Conservation (phyloP, 2,113 vertebrate species). For the Muntiacus muntjak region DNA sequence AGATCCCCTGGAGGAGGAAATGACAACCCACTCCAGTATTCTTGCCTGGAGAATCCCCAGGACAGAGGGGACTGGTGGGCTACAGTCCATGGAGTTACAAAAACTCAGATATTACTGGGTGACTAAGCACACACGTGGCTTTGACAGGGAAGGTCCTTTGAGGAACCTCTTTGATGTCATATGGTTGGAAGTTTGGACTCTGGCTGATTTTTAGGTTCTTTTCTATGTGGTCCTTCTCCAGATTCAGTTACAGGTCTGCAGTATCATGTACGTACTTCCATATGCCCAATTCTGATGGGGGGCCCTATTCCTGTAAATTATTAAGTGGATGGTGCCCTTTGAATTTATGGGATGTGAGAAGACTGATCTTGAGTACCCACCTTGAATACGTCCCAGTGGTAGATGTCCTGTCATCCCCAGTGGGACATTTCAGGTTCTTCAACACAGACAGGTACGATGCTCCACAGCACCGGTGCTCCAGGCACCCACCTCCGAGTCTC, state of each 20-base stretch:
- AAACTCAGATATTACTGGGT: not conserved
- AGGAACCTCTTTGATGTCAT: not conserved
- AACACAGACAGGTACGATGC: not conserved
- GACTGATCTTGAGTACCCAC: not conserved
- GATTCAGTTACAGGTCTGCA: not conserved
- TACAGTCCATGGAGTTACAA: not conserved
- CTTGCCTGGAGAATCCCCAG: not conserved
- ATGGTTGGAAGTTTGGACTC: not conserved
- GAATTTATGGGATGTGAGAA: not conserved
- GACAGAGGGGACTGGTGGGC: not conserved
- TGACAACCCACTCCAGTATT: not conserved
- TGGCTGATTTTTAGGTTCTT: not conserved
- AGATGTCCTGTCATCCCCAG: not conserved
- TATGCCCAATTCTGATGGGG: rapidly evolving
- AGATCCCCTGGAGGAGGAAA: not conserved
- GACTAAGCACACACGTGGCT: not conserved
- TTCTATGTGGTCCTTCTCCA: not conserved
- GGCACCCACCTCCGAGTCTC: not conserved
- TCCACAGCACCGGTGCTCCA: not conserved
- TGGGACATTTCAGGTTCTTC: not conserved
- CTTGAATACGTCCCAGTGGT: not conserved
- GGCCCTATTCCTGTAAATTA: not conserved
- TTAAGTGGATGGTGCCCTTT: not conserved
- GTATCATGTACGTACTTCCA: constrained; percentile 49
- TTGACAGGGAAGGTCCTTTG: not conserved